Conservation (phyloP, 2,797 vertebrate species). For the Sebastes minor region DNA sequence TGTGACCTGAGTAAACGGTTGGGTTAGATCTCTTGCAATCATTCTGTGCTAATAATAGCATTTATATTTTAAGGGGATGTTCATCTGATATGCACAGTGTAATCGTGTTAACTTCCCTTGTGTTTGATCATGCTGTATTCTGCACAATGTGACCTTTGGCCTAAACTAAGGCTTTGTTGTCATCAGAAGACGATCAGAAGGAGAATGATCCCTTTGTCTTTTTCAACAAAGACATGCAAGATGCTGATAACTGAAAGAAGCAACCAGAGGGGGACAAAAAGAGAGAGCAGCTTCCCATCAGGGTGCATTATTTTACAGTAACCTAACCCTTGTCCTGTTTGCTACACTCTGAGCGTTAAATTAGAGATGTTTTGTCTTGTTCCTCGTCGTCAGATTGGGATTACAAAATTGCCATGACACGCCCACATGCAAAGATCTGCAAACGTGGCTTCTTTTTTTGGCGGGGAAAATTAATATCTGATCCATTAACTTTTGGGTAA, state of each 20-base stretch:
- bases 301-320: background rate
- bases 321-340: background rate
- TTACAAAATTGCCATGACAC: too few species aligned
- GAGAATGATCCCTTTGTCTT: background rate
- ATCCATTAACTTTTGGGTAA: too few species aligned
- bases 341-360: background rate
- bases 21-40: background rate
- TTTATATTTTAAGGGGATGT: background rate
- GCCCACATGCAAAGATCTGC: too few species aligned
- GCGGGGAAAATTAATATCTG: too few species aligned
- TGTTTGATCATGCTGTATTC: background rate
- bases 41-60: background rate
- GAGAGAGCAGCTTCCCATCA: background rate
- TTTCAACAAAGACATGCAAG: background rate
- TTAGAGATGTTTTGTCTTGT: too few species aligned
- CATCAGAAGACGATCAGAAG: background rate
- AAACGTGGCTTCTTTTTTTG: too few species aligned
- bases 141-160: background rate
- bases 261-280: background rate
- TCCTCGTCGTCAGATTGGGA: too few species aligned
- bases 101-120: background rate
- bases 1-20: background rate
- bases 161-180: background rate
- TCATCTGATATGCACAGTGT: background rate
- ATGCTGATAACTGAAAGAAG: background rate